These are phyloP conservation scores for Stegophylla sp. DNA, from an alignment of 2,888 invertebrate species.

Conservation along the genomic window DNA sequence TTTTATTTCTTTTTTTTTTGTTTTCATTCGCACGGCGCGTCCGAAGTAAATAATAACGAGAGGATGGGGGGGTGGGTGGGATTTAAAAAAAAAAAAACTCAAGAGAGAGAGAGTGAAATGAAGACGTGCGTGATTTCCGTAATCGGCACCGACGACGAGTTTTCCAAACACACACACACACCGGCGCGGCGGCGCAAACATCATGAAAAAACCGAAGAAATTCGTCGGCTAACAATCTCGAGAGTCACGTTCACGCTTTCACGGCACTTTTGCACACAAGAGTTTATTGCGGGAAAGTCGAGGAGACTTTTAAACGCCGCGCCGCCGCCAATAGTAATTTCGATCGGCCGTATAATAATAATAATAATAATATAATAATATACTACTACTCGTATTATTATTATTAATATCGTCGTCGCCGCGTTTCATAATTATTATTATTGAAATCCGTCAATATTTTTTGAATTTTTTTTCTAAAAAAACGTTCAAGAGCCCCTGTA, in stretches of 20 bases:
- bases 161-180: conserved; percentile 11
- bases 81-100: not conserved
- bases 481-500: too few relatives aligned
- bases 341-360: too few relatives aligned
- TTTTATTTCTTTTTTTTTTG: conserved; percentile 31
- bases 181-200: too few relatives aligned
- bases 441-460: conserved; percentile 15
- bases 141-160: conserved; percentile 17
- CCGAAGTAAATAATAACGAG: conserved; percentile 18
- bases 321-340: conserved; percentile 13
- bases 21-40: not conserved
- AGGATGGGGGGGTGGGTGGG: not conserved
- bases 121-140: conserved; percentile 48
- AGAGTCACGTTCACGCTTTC: conserved; percentile 35
- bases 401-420: too few relatives aligned
- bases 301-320: too few relatives aligned
- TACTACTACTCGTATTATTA: too few relatives aligned
- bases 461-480: too few relatives aligned
- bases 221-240: conserved; percentile 6
- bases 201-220: conserved; percentile 13
- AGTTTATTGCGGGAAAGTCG: conserved; percentile 24
- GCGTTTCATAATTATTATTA: too few relatives aligned
- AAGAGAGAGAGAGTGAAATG: not conserved
- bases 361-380: too few relatives aligned
- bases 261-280: not conserved